These are phyloP conservation scores for Frieseomelitta varia DNA, from an alignment of 1,140 invertebrate genomes.

Conservation along the genomic window DNA sequence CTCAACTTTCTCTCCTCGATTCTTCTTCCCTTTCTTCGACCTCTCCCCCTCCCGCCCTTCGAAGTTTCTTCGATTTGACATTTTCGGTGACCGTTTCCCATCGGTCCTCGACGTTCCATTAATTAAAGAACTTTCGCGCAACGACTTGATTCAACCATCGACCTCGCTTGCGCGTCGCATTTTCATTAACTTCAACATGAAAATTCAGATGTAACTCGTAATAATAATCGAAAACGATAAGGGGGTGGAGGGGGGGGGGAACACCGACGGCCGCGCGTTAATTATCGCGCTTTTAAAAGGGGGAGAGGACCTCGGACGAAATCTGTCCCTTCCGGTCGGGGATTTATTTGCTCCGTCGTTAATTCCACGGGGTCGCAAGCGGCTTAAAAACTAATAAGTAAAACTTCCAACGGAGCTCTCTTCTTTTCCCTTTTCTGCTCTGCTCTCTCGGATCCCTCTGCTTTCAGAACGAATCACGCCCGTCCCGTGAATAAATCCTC, in stretches of 20 bases:
- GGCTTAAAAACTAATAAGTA: slow-evolving; percentile 64
- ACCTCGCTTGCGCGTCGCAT: not conserved
- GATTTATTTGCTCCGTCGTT: slow-evolving; percentile 53
- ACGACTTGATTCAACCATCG: slow-evolving; percentile 41
- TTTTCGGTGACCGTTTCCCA: slow-evolving; percentile 46
- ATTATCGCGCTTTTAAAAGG: slow-evolving; percentile 11
- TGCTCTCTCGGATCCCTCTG: too few relatives aligned
- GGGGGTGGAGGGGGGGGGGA: too few relatives aligned
- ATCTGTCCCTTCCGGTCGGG: slow-evolving; percentile 1
- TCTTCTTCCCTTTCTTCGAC: slow-evolving; percentile 17
- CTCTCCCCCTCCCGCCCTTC: too few relatives aligned
- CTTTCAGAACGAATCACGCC: not conserved
- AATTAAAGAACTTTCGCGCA: slow-evolving; percentile 55
- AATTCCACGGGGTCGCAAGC: slow-evolving; percentile 39
- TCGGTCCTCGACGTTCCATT: slow-evolving; percentile 44
- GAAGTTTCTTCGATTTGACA: slow-evolving; percentile 36
- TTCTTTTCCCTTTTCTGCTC: not conserved
- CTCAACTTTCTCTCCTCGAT: slow-evolving; percentile 18
- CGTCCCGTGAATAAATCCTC: not conserved
- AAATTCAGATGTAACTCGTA: not conserved
- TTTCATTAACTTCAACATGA: slow-evolving; percentile 11
- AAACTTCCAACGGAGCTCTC: slow-evolving; percentile 16
- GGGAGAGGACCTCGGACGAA: not conserved
- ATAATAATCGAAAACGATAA: slow-evolving; percentile 11
- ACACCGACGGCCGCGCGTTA: not conserved